Conservation (phyloP, 2,888 invertebrate genomes). For the Hedya salicella region DNA sequence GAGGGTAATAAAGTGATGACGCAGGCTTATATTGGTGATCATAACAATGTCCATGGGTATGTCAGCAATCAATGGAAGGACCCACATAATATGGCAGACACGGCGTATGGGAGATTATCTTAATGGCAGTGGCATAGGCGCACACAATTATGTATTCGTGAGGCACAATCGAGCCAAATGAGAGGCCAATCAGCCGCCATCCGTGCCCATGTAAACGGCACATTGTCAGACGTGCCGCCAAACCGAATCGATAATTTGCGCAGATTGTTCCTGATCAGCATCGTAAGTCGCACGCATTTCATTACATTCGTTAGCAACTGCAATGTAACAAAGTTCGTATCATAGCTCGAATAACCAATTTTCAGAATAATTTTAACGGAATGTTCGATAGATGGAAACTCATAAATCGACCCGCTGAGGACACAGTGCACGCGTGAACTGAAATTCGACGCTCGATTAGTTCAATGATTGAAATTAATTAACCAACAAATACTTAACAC, state of each 20-base stretch:
- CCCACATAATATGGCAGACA: slow-evolving; percentile 55
- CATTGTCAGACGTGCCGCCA: slow-evolving; percentile 68
- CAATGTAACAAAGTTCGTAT: too few relatives aligned
- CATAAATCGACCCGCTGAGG: neutral
- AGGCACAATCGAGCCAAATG: slow-evolving; percentile 80
- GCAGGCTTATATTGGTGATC: slow-evolving; percentile 4
- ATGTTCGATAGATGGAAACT: neutral
- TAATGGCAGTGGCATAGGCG: slow-evolving; percentile 68
- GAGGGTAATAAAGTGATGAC: slow-evolving; percentile 24
- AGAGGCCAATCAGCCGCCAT: slow-evolving; percentile 77
- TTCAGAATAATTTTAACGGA: neutral
- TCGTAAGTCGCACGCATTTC: slow-evolving; percentile 17
- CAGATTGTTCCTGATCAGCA: slow-evolving; percentile 43
- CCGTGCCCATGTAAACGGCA: slow-evolving; percentile 61
- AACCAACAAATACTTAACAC: neutral
- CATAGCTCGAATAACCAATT: too few relatives aligned
- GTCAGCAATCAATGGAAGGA: slow-evolving; percentile 62
- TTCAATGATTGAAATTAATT: neutral
- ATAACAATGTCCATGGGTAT: slow-evolving; percentile 28
- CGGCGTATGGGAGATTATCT: slow-evolving; percentile 70
- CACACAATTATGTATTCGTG: slow-evolving; percentile 79
- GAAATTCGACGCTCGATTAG: neutral
- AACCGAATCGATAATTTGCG: slow-evolving; percentile 68
- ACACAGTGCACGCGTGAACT: neutral
- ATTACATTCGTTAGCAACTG: neutral